phyloP scores from a whole-genome alignment of 2,113 vertebrate species.

The Patagioenas fasciata region DNA sequence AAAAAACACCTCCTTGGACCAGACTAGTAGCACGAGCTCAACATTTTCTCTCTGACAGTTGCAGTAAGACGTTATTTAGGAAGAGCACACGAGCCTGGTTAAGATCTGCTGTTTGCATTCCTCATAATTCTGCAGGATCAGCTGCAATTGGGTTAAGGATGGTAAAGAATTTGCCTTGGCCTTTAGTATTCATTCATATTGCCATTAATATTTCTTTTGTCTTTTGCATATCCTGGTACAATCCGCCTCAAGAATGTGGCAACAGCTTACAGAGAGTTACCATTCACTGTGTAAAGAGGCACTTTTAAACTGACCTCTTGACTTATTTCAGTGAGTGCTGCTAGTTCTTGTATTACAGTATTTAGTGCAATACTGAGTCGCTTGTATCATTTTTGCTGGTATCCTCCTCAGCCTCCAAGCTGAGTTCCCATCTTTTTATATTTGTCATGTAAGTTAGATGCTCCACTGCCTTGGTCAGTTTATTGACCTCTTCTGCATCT shows the following conservation, averaged over 20 bases:
- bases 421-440: neutral
- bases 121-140: neutral
- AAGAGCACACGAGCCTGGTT: neutral
- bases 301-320: neutral
- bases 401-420: neutral
- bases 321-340: neutral
- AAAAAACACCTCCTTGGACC: neutral
- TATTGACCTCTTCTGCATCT: neutral
- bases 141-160: neutral
- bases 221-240: neutral
- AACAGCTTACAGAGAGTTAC: neutral
- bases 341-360: neutral
- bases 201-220: neutral
- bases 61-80: neutral
- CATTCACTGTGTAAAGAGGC: neutral
- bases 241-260: neutral
- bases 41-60: neutral
- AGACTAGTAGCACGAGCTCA: neutral
- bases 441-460: neutral
- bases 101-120: neutral
- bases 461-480: neutral
- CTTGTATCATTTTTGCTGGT: neutral
- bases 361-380: neutral
- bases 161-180: neutral
- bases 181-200: neutral